A percentile compares a stretch with the other conserved stretches of the same genome.
Conservation (phyloP, 2,113 vertebrate species). For the Trichechus manatus region DNA sequence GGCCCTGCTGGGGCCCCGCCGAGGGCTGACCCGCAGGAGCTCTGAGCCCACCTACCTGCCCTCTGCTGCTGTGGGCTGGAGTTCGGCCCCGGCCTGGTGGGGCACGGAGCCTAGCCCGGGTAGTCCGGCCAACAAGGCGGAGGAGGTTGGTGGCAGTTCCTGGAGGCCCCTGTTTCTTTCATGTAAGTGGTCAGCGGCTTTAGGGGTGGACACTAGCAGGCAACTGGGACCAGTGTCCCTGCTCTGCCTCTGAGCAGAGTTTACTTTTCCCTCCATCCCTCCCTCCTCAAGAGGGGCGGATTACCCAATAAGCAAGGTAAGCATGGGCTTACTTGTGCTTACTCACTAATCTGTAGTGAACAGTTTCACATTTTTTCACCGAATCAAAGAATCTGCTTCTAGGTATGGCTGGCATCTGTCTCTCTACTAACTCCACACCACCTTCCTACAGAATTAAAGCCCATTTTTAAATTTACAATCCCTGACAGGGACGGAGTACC, state of each 20-base stretch:
- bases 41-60: conserved; percentile 83
- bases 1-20: background rate
- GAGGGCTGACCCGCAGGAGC: conserved; percentile 61
- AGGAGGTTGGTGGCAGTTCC: conserved; percentile 24
- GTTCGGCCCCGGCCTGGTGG: background rate
- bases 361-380: too few relatives aligned
- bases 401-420: too few relatives aligned
- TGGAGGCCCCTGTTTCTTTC: background rate
- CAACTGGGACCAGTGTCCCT: background rate
- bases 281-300: background rate
- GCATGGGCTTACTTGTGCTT: too few relatives aligned
- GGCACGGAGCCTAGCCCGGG: background rate
- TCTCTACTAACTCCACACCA: too few relatives aligned
- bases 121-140: background rate
- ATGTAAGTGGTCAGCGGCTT: conserved; percentile 39
- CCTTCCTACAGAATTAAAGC: too few relatives aligned
- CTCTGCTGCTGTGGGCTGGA: background rate
- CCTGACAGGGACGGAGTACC: too few relatives aligned
- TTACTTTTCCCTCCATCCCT: background rate
- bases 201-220: background rate
- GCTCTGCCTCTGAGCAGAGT: background rate
- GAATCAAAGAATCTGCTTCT: too few relatives aligned
- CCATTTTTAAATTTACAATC: too few relatives aligned
- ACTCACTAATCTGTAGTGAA: too few relatives aligned
- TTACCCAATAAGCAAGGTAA: too few relatives aligned